Base-by-base conservation (phyloP, 2,797 vertebrate genomes). In the Arctocebus calabarensis region DNA sequence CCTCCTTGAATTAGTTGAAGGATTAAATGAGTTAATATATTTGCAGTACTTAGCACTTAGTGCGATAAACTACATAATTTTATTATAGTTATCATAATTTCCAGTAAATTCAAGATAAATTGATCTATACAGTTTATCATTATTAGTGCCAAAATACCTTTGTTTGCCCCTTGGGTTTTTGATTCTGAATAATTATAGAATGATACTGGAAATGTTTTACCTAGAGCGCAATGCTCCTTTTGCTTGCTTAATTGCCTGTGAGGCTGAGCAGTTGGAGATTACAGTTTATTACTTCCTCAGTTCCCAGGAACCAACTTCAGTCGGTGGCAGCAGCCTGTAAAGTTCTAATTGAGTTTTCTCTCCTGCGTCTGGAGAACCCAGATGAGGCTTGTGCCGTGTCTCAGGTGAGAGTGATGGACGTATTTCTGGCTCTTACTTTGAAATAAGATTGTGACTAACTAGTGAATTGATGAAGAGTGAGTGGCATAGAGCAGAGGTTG, bases 371-470 rank as follows among this genome's bases (percentile, higher is more conserved):
- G 94, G 99, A 99, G 98, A 99, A 99, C 98, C 99, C 99, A 1
- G 99, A 99, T 48, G 99, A 99, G 96, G 99, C 99, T 16, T 99
- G 99, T 94, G 99, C 99, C 4, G 99, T 99, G 79, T 99, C 99
- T n/a, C 99, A 99, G 99, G 99, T 99, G 94, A 99, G 99, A 75
- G 48, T 27, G 22, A 4, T 27, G 43, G 40, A 13, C 16, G 59
- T 1, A 1, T 94, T 74, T 81, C 40, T 70, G 77, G 43, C 59
- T 74, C 68, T 95, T 66, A 57, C 52, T 92, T 81, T 88, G 34
- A 86, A 81, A 34, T 55, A 13, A 19, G 48, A 48, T 73, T 84
- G 5, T 95, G 68, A 85, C 23, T 91, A 29, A 59, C 32, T 32
- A 34, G 32, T 61, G 79, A 84, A 71, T 19, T 95, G 79, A 22